phyloP scores from a whole-genome alignment of 2,797 vertebrate genomes.

The Semaprochilodus insignis region DNA sequence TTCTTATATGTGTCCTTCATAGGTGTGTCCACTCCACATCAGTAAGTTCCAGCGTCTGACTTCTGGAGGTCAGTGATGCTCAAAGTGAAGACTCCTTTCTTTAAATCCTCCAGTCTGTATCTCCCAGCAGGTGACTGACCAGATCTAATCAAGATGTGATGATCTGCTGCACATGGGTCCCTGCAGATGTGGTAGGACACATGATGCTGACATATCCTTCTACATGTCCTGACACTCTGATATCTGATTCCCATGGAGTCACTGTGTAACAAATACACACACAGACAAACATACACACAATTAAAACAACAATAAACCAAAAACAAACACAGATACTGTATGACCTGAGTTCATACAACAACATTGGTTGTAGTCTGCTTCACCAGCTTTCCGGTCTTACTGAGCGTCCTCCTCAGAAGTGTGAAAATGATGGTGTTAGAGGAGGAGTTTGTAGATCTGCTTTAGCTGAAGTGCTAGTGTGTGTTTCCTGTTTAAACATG shows the following conservation, averaged over 20 bases:
- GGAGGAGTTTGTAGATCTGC: too few species aligned
- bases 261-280: not conserved
- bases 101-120: slow-evolving; percentile 1
- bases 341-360: too few species aligned
- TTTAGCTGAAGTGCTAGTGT: too few species aligned
- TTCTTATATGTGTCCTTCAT: not conserved
- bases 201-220: slow-evolving; percentile 5
- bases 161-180: not conserved
- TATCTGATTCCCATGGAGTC: not conserved
- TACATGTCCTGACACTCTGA: not conserved
- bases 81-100: not conserved
- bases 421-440: too few species aligned
- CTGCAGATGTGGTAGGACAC: slow-evolving; percentile 50
- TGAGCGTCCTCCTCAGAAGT: too few species aligned
- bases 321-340: too few species aligned
- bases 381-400: too few species aligned
- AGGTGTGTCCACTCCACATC: slow-evolving; percentile 26
- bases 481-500: too few species aligned
- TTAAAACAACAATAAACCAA: too few species aligned
- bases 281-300: not conserved
- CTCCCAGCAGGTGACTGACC: not conserved
- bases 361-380: too few species aligned
- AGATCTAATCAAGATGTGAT: slow-evolving; percentile 17
- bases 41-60: slow-evolving; percentile 47
- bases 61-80: slow-evolving; percentile 37